Percentiles rank a stretch among this genome's conserved stretches.
These are phyloP conservation scores for Australoheros scitulus DNA, from an alignment of 2,113 vertebrate species.

Conservation along the genomic window DNA sequence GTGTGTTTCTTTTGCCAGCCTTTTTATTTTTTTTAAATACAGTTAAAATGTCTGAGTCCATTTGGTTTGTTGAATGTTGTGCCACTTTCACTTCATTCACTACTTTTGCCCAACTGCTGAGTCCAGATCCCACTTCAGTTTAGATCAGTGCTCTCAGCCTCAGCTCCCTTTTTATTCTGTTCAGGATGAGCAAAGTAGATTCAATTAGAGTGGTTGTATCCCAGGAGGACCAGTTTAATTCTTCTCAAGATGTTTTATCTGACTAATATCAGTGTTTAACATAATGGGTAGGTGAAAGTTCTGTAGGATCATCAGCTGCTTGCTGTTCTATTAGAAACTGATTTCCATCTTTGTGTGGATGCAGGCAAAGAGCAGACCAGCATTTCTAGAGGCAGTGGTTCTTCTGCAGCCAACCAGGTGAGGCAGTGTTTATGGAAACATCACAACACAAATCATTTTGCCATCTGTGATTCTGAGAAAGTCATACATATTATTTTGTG, in stretches of 20 bases:
- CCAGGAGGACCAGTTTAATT: constrained; percentile 28
- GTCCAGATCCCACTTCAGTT: constrained; percentile 54
- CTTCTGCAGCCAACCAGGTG: constrained; percentile 54
- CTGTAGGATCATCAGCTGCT: background rate
- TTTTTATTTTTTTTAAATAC: background rate
- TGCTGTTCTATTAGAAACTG: background rate
- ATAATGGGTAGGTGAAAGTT: background rate
- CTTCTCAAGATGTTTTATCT: constrained; percentile 38
- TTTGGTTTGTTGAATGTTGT: constrained; percentile 62
- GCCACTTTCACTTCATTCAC: constrained; percentile 48
- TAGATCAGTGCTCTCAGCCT: constrained; percentile 37
- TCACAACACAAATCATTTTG: background rate
- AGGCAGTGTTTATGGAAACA: background rate
- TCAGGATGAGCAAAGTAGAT: background rate
- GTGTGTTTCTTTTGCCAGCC: background rate
- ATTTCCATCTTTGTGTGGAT: constrained; percentile 29
- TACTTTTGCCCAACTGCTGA: constrained; percentile 35
- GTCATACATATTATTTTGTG: background rate
- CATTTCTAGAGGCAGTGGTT: constrained; percentile 15
- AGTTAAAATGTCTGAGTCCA: constrained; percentile 49
- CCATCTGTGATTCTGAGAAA: background rate
- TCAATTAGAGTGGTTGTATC: background rate
- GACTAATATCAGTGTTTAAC: constrained; percentile 29
- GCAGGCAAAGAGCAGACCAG: constrained; percentile 59
- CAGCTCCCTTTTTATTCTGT: constrained; percentile 19